Evolutionary conservation across 2,888 invertebrate species (phyloP), one percentile per base, ranked within the genome.

Genomic region (Seladonia tumulorum): DNA sequence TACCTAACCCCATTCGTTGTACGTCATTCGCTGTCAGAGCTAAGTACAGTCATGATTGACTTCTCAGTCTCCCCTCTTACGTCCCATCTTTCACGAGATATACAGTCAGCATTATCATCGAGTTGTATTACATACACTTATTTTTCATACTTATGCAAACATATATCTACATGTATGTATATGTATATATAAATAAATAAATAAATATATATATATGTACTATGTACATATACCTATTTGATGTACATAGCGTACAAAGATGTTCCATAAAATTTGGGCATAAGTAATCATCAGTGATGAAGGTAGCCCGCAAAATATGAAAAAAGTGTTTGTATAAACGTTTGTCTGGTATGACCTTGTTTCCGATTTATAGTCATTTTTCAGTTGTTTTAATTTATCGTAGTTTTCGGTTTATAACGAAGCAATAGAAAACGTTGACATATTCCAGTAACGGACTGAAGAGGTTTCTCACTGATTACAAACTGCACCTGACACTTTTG

Each of bases 11-110:
- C 66, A 88, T 89, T 83, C 73, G 84, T 76, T 72, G 76, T 88
- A 84, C 83, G 90, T 91, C 87, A 90, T 88, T 82, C 85, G 86
- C 89, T 90, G 90, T 91, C 90, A 90, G 87, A 89, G 73, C 79
- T 79, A 76, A 83, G 82, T 88, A 81, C 82, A 84, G 68, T 86
- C 83, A 79, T 78, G 81, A 88, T 75, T 81, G 82, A 84, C 83
- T 90, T 84, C 83, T 81, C 70, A 70, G 66, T 72, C 77, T 75
- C 75, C 82, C 82, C 84, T 79, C 82, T 78, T 74, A 39, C 42
- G 76, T 76, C 71, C 63, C 82, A 75, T 42, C 63, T 75, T 73
- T 76, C 73, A 29, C 29, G 53, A 76, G 77, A 79, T 76, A 76
- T 76, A 86, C 83, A 87, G 86, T 83, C 73, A 86, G 81, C 84